Percentiles rank a stretch among this genome's conserved stretches.
Evolutionary conservation across 2,888 invertebrate species (phyloP).

Genomic region (Megastigmus dorsalis): DNA sequence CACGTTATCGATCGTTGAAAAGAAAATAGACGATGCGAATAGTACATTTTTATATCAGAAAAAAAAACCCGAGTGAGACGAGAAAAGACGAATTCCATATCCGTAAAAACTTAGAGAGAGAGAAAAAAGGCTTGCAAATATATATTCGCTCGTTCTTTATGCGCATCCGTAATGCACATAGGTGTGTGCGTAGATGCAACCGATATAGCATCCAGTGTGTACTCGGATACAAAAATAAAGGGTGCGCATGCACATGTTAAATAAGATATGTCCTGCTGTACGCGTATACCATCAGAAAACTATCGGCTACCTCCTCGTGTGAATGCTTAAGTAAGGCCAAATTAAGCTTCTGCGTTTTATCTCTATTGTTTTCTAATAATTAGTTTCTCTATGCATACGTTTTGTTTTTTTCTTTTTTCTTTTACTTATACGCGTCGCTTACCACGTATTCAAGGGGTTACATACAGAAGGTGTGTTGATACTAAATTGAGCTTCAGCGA

Average conservation of each 20-base stretch:
- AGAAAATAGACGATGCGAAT: no score
- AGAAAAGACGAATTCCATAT: no score
- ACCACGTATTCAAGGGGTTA: background rate
- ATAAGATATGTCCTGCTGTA: constrained; percentile 23
- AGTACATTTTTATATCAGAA: no score
- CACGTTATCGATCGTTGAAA: no score
- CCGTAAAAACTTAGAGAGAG: background rate
- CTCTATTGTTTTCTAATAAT: no score
- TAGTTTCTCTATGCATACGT: no score
- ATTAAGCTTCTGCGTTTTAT: no score
- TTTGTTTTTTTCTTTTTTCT: background rate
- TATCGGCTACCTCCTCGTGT: no score
- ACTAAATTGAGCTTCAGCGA: background rate
- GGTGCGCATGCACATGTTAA: constrained; percentile 1
- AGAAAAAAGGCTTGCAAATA: background rate
- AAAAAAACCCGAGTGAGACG: no score
- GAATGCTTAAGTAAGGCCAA: no score
- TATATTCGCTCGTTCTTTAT: background rate
- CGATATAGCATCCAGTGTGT: background rate
- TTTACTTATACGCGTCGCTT: background rate
- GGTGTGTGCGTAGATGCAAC: no score
- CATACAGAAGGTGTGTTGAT: no score
- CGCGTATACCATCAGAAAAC: background rate
- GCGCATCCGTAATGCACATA: constrained; percentile 27
- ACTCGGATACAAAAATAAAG: constrained; percentile 33